Percentiles rank a stretch among this genome's conserved stretches.
Conservation (phyloP, 2,797 vertebrate species). For the Tragopan temminckii region DNA sequence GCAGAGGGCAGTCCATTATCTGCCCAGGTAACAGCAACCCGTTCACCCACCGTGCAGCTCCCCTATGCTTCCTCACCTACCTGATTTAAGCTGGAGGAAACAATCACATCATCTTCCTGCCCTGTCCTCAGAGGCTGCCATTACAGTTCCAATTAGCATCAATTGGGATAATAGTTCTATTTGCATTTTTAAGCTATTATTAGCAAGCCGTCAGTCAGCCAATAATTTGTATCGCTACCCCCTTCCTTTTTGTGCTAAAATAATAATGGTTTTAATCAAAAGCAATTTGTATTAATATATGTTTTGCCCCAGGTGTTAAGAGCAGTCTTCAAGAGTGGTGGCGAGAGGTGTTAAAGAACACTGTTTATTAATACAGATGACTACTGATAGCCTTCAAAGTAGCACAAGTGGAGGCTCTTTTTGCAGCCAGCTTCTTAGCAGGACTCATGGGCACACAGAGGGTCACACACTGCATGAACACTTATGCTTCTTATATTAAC, state of each 20-base stretch:
- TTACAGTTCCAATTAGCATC: constrained; percentile 63
- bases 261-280: constrained; percentile 72
- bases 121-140: constrained; percentile 61
- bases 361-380: constrained; percentile 34
- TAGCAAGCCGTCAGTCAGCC: constrained; percentile 72
- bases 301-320: constrained; percentile 68
- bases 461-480: not conserved
- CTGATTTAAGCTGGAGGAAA: constrained; percentile 37
- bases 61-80: not conserved
- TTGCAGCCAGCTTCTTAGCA: not conserved
- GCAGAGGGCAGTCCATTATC: not conserved
- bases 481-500: not conserved
- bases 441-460: not conserved
- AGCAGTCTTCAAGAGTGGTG: constrained; percentile 13
- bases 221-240: constrained; percentile 68
- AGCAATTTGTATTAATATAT: constrained; percentile 69
- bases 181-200: constrained; percentile 71
- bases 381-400: not conserved
- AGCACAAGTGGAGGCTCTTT: not conserved
- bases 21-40: not conserved
- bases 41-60: not conserved
- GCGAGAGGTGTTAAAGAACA: constrained; percentile 28
- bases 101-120: constrained; percentile 62
- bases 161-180: constrained; percentile 65
- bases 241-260: constrained; percentile 68